Evolutionary conservation across 1,140 invertebrate species (phyloP).

Genomic region (Drosophila sp.): DNA sequence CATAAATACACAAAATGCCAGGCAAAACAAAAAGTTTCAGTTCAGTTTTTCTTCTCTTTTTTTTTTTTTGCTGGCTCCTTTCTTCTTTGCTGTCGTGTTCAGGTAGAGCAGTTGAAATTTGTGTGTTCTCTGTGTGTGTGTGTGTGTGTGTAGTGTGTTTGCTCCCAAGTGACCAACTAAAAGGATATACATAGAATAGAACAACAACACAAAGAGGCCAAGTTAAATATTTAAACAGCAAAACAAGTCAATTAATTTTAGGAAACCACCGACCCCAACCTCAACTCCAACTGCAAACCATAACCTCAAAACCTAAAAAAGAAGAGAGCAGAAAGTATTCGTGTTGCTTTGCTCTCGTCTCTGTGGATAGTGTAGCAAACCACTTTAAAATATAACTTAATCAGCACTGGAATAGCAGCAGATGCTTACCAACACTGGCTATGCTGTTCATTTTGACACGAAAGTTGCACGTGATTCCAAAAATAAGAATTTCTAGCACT

Average conservation of each 20-base stretch:
- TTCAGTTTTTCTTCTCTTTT: constrained; percentile 41
- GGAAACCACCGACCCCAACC: constrained; percentile 31
- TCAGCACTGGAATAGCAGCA: too few species aligned
- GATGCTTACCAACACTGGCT: too few species aligned
- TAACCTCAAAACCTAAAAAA: neutral
- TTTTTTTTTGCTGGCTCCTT: neutral
- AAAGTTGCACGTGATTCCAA: too few species aligned
- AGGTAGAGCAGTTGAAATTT: constrained; percentile 42
- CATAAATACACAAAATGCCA: constrained; percentile 81
- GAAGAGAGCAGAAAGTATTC: neutral
- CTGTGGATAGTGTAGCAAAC: too few species aligned
- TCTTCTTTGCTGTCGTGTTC: constrained; percentile 22
- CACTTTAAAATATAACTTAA: too few species aligned
- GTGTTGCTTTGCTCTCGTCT: too few species aligned
- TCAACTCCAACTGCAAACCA: neutral
- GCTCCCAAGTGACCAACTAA: constrained; percentile 78
- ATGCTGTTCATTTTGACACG: too few species aligned
- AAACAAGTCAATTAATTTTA: constrained; percentile 82
- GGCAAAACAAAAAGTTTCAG: constrained; percentile 38
- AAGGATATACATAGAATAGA: constrained; percentile 53
- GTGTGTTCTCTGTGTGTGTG: neutral
- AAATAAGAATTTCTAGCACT: too few species aligned
- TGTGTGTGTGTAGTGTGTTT: constrained; percentile 8
- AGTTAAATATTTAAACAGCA: constrained; percentile 80
- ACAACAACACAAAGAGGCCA: constrained; percentile 62